A percentile compares a stretch with the other conserved stretches of the same genome.
Conservation (phyloP, 2,113 vertebrate genomes). For the Campylomormyrus tamandua region DNA sequence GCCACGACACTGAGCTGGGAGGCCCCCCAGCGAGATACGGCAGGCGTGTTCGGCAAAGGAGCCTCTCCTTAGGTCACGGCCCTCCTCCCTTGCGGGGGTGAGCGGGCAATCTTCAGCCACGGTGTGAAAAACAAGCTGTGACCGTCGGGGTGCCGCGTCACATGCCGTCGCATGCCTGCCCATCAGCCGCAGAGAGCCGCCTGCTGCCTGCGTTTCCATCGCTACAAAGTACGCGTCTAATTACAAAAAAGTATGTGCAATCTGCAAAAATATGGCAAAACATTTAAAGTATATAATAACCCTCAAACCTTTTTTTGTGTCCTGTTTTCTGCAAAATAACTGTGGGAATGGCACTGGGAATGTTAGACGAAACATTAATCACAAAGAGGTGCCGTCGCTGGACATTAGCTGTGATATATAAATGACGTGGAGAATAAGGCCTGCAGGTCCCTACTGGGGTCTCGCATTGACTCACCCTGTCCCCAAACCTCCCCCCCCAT, state of each 20-base stretch:
- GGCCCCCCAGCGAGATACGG: background rate
- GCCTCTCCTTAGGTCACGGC: background rate
- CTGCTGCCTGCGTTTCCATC: background rate
- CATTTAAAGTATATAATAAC: background rate
- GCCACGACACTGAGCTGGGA: background rate
- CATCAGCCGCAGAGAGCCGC: background rate
- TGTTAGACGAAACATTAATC: background rate
- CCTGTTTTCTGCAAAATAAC: background rate
- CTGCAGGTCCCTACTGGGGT: background rate
- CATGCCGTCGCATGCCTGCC: background rate
- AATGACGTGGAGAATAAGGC: background rate
- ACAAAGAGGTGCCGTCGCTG: background rate
- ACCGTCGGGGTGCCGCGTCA: no score
- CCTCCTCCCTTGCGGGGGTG: no score
- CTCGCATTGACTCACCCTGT: background rate
- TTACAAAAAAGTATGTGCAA: background rate
- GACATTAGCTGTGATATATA: background rate
- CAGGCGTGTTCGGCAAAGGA: background rate
- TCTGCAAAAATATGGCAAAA: background rate
- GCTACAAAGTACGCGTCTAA: background rate
- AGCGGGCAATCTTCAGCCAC: background rate
- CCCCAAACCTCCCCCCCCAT: background rate
- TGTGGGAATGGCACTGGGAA: background rate
- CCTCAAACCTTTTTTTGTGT: background rate
- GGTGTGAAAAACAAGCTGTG: background rate